Conservation (phyloP, 1,140 invertebrate genomes). For the Sitobion miscanthi region DNA sequence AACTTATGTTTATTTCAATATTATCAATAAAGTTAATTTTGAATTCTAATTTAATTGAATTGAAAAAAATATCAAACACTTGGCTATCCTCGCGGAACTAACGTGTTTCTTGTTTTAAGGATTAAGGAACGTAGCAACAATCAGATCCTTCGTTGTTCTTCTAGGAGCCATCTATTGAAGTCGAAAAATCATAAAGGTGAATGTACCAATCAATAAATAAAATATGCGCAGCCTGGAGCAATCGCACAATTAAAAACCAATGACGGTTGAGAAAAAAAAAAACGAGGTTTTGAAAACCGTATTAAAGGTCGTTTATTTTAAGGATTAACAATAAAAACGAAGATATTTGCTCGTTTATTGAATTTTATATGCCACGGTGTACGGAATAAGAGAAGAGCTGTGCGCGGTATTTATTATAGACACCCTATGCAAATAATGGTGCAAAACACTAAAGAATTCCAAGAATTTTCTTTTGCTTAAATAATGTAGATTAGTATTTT, state of each 20-base stretch:
- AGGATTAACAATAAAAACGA: conserved; percentile 12
- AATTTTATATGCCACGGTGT: not conserved
- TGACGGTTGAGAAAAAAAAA: not conserved
- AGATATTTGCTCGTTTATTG: conserved; percentile 15
- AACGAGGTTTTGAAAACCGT: not conserved
- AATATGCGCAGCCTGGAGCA: not conserved
- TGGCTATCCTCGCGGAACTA: too few relatives aligned
- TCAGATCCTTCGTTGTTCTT: not conserved
- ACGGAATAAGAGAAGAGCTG: not conserved
- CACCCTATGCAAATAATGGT: not conserved
- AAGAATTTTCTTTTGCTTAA: not conserved
- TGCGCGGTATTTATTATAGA: not conserved
- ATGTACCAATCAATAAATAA: not conserved
- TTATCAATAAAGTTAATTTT: too few relatives aligned
- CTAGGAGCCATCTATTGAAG: not conserved
- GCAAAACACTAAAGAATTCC: conserved; percentile 8
- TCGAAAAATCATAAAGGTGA: not conserved
- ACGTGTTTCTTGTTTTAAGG: too few relatives aligned
- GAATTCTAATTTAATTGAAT: too few relatives aligned
- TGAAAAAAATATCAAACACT: too few relatives aligned
- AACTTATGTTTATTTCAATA: too few relatives aligned
- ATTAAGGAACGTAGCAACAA: not conserved
- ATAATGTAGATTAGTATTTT: conserved; percentile 18
- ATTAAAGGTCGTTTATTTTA: conserved; percentile 19
- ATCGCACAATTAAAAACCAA: not conserved